Evolutionary conservation across 2,888 invertebrate species (phyloP).

Genomic region (Cephus spinipes): DNA sequence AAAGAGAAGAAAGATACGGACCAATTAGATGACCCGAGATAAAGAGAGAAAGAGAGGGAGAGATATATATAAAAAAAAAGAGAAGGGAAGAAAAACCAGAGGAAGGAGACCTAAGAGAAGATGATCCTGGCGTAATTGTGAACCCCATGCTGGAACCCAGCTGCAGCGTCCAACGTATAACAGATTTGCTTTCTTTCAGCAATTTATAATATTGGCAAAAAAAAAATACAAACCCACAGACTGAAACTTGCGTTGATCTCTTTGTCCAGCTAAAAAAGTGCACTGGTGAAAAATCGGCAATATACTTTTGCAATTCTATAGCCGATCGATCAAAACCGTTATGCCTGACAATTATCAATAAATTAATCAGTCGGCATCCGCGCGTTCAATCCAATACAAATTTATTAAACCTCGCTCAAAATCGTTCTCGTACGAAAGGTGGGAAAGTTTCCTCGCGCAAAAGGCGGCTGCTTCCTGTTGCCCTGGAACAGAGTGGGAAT

Average conservation of each 20-base stretch:
- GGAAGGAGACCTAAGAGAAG: background rate
- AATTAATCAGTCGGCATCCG: background rate
- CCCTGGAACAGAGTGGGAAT: background rate
- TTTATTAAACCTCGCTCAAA: background rate
- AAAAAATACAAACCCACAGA: constrained; percentile 4
- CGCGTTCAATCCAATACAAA: background rate
- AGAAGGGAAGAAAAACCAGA: constrained; percentile 22
- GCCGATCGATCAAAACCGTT: background rate
- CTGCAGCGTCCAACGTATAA: constrained; percentile 16
- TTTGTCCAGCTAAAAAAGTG: background rate
- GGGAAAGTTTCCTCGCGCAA: background rate
- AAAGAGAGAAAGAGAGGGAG: background rate
- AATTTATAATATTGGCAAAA: constrained; percentile 21
- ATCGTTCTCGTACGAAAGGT: background rate
- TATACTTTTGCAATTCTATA: background rate
- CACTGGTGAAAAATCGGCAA: background rate
- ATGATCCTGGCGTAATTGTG: constrained; percentile 21
- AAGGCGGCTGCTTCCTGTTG: background rate
- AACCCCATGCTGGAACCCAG: constrained; percentile 26
- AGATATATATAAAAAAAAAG: constrained; percentile 18
- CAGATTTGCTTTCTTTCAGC: constrained; percentile 20
- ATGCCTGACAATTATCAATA: background rate
- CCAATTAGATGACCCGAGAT: constrained; percentile 30
- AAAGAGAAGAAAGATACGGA: constrained; percentile 24
- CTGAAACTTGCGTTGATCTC: background rate